Conservation (phyloP, 2,797 vertebrate species). For the Poecilia gillii region DNA sequence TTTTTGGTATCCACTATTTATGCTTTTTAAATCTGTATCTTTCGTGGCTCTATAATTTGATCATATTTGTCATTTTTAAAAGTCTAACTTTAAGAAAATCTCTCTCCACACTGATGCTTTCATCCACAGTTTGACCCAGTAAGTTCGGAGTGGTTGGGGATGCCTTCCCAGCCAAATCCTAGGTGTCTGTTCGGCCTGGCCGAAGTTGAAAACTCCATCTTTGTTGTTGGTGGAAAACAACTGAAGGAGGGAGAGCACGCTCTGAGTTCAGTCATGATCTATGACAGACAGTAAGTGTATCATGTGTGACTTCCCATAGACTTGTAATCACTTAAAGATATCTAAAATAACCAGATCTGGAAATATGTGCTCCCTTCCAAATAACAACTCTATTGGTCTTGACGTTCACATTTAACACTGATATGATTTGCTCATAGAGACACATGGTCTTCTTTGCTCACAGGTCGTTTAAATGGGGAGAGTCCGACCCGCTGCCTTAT, state of each 20-base stretch:
- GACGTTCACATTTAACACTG: not conserved
- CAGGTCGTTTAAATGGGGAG: slow-evolving; percentile 99
- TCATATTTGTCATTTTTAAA: not conserved
- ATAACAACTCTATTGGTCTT: not conserved
- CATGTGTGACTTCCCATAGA: not conserved
- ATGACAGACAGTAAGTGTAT: slow-evolving; percentile 91
- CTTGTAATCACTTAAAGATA: not conserved
- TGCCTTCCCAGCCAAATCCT: slow-evolving; percentile 93
- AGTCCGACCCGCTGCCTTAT: slow-evolving; percentile 92
- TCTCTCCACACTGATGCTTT: slow-evolving; percentile 14
- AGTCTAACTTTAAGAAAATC: not conserved
- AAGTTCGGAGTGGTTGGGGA: slow-evolving; percentile 95
- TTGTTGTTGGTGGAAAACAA: slow-evolving; percentile 93
- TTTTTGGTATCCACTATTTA: not conserved
- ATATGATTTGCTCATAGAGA: not conserved
- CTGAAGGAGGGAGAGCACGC: slow-evolving; percentile 93
- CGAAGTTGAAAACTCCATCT: slow-evolving; percentile 93
- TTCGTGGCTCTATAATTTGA: not conserved
- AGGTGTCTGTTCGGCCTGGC: slow-evolving; percentile 95
- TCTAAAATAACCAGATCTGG: not conserved
- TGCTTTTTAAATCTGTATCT: not conserved
- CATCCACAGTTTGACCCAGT: slow-evolving; percentile 90
- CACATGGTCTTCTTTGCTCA: not conserved
- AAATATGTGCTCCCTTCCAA: not conserved
- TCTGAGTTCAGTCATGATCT: slow-evolving; percentile 93